Conservation (phyloP, 2,888 invertebrate species). For the Drosophila hamatofila region DNA sequence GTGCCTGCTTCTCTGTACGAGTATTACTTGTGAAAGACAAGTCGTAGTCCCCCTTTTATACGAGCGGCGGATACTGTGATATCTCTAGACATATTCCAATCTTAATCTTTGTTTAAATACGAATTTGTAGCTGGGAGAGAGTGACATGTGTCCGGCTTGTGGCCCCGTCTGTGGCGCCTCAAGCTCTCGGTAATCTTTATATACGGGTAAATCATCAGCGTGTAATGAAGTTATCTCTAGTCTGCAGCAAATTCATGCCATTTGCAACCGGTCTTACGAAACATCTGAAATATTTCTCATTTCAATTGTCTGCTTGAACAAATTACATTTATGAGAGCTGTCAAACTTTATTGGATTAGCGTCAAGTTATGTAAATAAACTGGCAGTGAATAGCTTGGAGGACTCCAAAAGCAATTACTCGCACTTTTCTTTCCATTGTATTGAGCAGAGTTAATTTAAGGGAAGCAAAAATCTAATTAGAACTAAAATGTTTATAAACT, state of each 20-base stretch:
- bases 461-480: neutral
- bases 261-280: neutral
- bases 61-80: neutral
- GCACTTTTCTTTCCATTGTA: neutral
- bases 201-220: slow-evolving; percentile 6
- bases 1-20: slow-evolving; percentile 13
- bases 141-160: slow-evolving; percentile 4
- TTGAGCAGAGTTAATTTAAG: too few relatives aligned
- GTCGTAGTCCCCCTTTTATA: slow-evolving; percentile 48
- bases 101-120: slow-evolving; percentile 8
- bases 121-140: slow-evolving; percentile 1
- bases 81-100: slow-evolving; percentile 19
- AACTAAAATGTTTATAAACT: neutral
- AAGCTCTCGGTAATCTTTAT: neutral
- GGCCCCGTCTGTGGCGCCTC: neutral
- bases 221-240: neutral
- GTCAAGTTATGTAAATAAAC: neutral
- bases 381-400: neutral
- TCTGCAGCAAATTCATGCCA: neutral
- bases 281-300: neutral
- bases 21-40: slow-evolving; percentile 51
- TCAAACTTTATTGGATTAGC: neutral
- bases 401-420: neutral
- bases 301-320: neutral
- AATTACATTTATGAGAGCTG: neutral